Percentiles rank a stretch among this genome's conserved stretches.
Evolutionary conservation across 1,140 invertebrate species (phyloP).

Genomic region (Teleogryllus occipitalis): DNA sequence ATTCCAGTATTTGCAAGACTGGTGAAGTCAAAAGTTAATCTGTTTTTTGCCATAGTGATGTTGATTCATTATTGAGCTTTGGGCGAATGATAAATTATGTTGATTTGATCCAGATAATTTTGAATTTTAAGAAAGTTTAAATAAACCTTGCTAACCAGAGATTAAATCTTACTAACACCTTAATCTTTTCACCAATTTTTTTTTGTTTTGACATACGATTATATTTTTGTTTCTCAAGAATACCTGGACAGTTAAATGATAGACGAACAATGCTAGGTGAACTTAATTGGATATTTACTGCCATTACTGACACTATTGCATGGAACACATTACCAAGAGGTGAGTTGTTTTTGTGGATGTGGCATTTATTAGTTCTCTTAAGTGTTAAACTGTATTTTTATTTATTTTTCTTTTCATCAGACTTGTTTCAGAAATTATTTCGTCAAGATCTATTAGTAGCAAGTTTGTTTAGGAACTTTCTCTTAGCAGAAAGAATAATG

Average conservation of each 20-base stretch:
- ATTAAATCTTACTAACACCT: too few relatives aligned
- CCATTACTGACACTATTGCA: conserved; percentile 99
- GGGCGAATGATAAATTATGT: too few relatives aligned
- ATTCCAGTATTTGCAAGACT: too few relatives aligned
- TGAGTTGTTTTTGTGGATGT: conserved; percentile 29
- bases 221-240: conserved; percentile 45
- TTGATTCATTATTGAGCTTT: too few relatives aligned
- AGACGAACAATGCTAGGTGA: conserved; percentile 95
- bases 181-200: too few relatives aligned
- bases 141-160: too few relatives aligned
- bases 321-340: conserved; percentile 91
- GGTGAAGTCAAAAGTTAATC: too few relatives aligned
- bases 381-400: neutral
- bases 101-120: too few relatives aligned
- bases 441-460: conserved; percentile 96
- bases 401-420: conserved; percentile 36
- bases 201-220: too few relatives aligned
- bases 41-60: too few relatives aligned
- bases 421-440: conserved; percentile 94
- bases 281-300: conserved; percentile 99
- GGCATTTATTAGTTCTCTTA: neutral
- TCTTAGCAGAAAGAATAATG: conserved; percentile 94
- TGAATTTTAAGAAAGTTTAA: too few relatives aligned
- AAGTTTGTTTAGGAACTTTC: conserved; percentile 93
- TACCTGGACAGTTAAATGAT: conserved; percentile 92